Conservation (phyloP, 2,797 vertebrate species). For the Sus cebifrons region DNA sequence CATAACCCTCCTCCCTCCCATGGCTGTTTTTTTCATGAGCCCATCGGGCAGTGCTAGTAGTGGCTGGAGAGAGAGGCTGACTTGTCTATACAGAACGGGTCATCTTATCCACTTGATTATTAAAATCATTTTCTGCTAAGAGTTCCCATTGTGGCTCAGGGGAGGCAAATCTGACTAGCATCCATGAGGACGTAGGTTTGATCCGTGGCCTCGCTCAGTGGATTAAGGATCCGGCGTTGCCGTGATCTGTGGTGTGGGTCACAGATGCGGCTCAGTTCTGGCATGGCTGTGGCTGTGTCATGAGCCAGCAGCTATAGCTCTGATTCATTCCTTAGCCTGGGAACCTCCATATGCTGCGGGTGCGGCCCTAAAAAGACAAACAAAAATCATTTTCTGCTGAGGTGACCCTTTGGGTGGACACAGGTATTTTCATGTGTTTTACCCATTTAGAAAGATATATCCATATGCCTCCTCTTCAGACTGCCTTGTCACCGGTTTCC, state of each 20-base stretch:
- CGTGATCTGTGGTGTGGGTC: too few relatives aligned
- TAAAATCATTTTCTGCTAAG: neutral
- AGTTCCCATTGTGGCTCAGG: too few relatives aligned
- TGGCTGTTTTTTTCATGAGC: neutral
- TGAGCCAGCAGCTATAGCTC: too few relatives aligned
- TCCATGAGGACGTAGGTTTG: too few relatives aligned
- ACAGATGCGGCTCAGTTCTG: too few relatives aligned
- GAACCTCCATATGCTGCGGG: too few relatives aligned
- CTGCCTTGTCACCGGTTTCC: neutral
- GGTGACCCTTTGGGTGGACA: neutral
- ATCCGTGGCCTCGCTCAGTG: too few relatives aligned
- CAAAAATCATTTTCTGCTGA: neutral
- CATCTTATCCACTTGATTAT: neutral
- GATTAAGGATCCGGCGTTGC: too few relatives aligned
- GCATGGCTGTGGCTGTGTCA: too few relatives aligned
- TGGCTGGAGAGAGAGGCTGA: slow-evolving; percentile 1
- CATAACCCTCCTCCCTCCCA: neutral
- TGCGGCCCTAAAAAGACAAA: too few relatives aligned
- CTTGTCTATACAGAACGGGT: neutral
- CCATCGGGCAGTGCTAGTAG: neutral
- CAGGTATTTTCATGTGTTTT: neutral
- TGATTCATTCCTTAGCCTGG: too few relatives aligned
- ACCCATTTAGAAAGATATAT: neutral
- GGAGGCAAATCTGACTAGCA: too few relatives aligned
- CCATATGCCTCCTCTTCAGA: neutral